A percentile compares a stretch with the other conserved stretches of the same genome.
These are phyloP conservation scores for Dipus sagitta DNA, from an alignment of 2,797 vertebrate species.

Conservation along the genomic window DNA sequence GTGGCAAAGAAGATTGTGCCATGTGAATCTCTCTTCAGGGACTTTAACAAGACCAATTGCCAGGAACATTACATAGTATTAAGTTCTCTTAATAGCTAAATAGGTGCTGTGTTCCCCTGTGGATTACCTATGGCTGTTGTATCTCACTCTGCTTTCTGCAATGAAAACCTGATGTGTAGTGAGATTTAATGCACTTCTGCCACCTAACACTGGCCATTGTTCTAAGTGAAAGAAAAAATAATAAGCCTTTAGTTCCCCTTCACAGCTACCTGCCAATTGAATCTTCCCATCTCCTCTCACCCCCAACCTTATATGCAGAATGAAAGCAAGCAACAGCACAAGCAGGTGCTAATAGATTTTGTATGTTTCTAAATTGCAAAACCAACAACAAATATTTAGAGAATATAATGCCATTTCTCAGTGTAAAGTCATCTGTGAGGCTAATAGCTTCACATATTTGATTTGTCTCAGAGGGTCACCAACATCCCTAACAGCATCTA, in stretches of 20 bases:
- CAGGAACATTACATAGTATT: constrained; percentile 40
- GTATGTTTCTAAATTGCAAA: constrained; percentile 30
- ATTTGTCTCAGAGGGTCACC: constrained; percentile 64
- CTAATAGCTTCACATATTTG: constrained; percentile 54
- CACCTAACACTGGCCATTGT: not conserved
- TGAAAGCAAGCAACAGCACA: not conserved
- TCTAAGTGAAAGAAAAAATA: constrained; percentile 48
- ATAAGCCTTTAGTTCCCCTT: not conserved
- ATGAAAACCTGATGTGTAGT: not conserved
- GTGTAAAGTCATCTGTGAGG: constrained; percentile 55
- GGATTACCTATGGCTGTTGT: constrained; percentile 22
- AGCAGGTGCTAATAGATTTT: not conserved
- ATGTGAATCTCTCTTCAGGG: not conserved
- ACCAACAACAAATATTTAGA: constrained; percentile 44
- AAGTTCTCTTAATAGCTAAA: constrained; percentile 63
- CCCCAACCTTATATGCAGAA: not conserved
- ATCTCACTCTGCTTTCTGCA: constrained; percentile 16
- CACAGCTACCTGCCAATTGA: not conserved
- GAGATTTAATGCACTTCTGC: constrained; percentile 33
- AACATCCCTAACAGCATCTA: constrained; percentile 43
- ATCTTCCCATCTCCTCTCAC: not conserved
- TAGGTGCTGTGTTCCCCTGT: not conserved
- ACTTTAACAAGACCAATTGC: constrained; percentile 49
- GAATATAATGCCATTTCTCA: constrained; percentile 31
- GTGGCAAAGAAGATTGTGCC: not conserved